Percentiles rank a stretch among this genome's conserved stretches.
Evolutionary conservation across 2,797 vertebrate genomes (phyloP).

Genomic region (Bovichtus variegatus): DNA sequence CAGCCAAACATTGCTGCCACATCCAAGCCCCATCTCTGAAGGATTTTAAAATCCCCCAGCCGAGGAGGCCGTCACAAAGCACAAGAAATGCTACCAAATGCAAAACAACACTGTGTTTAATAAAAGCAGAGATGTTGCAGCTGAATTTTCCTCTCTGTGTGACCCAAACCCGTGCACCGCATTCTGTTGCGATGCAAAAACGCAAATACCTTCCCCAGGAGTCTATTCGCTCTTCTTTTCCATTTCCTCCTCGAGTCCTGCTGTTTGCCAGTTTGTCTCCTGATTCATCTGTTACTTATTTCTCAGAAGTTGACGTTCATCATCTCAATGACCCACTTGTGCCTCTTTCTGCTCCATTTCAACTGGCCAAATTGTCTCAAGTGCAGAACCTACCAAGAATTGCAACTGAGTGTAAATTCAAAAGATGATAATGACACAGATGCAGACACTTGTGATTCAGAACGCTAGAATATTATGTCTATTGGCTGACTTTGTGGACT

Average conservation of each 20-base stretch:
- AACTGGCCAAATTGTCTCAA: conserved; percentile 18
- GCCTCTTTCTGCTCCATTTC: conserved; percentile 21
- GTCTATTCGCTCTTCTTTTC: conserved; percentile 20
- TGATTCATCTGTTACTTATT: conserved; percentile 36
- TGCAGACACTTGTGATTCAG: not conserved
- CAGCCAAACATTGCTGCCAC: conserved; percentile 45
- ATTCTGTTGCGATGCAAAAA: conserved; percentile 22
- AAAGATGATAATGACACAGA: not conserved
- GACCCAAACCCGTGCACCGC: not conserved
- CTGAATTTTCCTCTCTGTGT: not conserved
- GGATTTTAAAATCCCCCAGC: conserved; percentile 46
- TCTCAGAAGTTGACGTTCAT: conserved; percentile 11
- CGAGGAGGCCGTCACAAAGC: conserved; percentile 34
- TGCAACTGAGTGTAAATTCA: not conserved
- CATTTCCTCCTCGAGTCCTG: conserved; percentile 11
- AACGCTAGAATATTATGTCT: not conserved
- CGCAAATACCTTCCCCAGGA: conserved; percentile 5
- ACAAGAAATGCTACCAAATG: conserved; percentile 23
- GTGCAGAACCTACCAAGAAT: conserved; percentile 8
- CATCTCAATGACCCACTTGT: conserved; percentile 30
- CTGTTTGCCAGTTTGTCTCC: conserved; percentile 12
- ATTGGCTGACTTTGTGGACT: not conserved
- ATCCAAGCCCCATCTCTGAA: conserved; percentile 28
- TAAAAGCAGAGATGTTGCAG: conserved; percentile 28
- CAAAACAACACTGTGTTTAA: conserved; percentile 32